Percentiles rank a stretch among this genome's conserved stretches.
These are phyloP conservation scores for Ametastegia equiseti DNA, from an alignment of 2,888 invertebrate species.

Conservation along the genomic window DNA sequence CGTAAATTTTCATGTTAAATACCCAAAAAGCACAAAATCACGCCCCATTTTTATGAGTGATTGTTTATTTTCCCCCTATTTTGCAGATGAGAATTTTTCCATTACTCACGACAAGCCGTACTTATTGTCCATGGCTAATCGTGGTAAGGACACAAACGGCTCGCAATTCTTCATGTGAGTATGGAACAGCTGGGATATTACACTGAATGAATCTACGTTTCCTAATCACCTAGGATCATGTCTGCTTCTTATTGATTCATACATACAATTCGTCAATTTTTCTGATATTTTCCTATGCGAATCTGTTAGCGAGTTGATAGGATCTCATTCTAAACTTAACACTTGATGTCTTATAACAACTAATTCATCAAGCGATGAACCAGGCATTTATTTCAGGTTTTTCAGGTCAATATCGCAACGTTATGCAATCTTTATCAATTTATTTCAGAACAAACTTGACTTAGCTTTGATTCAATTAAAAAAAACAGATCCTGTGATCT, in stretches of 20 bases:
- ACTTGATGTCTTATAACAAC: neutral
- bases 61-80: conserved; percentile 43
- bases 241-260: neutral
- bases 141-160: conserved; percentile 98
- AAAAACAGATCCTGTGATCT: neutral
- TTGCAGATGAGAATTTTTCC: conserved; percentile 95
- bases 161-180: conserved; percentile 99
- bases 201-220: neutral
- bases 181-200: conserved; percentile 46
- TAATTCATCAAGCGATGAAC: neutral
- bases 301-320: no score
- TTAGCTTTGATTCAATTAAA: neutral
- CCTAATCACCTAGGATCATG: neutral
- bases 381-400: neutral
- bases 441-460: neutral
- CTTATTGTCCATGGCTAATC: conserved; percentile 98
- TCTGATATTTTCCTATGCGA: no score
- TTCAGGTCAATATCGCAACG: neutral
- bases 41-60: no score
- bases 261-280: neutral
- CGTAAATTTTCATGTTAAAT: no score
- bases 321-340: no score
- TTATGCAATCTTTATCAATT: neutral
- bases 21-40: no score
- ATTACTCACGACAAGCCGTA: conserved; percentile 93